Base-by-base conservation (phyloP, 2,797 vertebrate genomes). In the Centropyge bicolor region DNA sequence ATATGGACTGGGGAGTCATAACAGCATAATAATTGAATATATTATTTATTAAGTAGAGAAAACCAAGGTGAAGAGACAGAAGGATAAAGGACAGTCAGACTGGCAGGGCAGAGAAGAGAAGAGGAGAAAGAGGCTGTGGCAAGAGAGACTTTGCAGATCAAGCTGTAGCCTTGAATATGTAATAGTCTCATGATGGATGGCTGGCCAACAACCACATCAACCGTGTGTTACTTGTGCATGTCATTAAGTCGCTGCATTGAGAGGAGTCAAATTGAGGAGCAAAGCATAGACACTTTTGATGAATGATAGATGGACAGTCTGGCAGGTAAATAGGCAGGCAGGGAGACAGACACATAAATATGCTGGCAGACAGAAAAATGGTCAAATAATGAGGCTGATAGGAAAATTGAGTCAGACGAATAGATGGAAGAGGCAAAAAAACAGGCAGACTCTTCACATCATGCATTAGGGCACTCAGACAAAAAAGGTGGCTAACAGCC, bases 151-250 rank as follows among this genome's bases (percentile, higher is more conserved):
- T 35, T 62, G 59, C 69, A 83, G 78, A 86, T 91, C 64, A 86
- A 77, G 72, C 70, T 65, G 54, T 27, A 84, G 62, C 80, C 78
- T 88, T 91, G 84, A 86, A 91, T 91, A 82, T 79, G 57, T 89
- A 90, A 91, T 62, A 51, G 38, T 24, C 64, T 45, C 31, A 73
- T 93, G 87, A 93, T 90, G 80, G 89, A 92, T 90, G 86, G 88
- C 74, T 84, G 70, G 76, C 48, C 76, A 65, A 72, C 74, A 82
- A 77, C 51, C 87, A 76, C 76, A 88, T 91, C 86, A 89, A 75
- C 79, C 74, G 63, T 54, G 69, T 74, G 74, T 76, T 88, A 78
- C 74, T 82, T 84, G 85, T 86, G 85, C 87, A 90, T 89, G 68
- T 77, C 80, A 87, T 89, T 90, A 91, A 89, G 52, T 85, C 51